Conservation (phyloP, 2,888 invertebrate genomes). For the Ephialtes manifestator region DNA sequence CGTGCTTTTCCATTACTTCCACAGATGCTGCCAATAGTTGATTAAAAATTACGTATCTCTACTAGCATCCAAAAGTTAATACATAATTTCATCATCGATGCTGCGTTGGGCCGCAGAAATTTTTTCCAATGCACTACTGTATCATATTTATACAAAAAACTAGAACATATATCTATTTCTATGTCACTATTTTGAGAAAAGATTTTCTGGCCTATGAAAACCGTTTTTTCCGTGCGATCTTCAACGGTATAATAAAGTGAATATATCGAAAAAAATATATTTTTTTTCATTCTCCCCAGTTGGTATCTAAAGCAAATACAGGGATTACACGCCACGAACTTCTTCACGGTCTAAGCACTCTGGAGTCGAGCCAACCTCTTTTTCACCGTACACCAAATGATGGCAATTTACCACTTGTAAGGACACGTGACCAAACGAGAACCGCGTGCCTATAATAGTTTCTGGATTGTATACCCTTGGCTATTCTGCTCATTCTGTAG, state of each 20-base stretch:
- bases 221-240: too few species aligned
- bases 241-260: neutral
- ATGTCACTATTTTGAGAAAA: too few species aligned
- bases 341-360: conserved; percentile 48
- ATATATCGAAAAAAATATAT: neutral
- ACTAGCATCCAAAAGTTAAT: too few species aligned
- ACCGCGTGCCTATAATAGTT: conserved; percentile 81
- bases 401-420: conserved; percentile 80
- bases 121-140: too few species aligned
- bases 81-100: too few species aligned
- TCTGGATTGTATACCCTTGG: conserved; percentile 76
- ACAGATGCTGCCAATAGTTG: too few species aligned
- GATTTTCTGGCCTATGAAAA: too few species aligned
- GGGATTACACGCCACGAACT: conserved; percentile 60
- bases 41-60: too few species aligned
- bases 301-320: conserved; percentile 57
- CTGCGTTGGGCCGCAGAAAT: too few species aligned
- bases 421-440: conserved; percentile 81
- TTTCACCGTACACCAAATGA: conserved; percentile 77
- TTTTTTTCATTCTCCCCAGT: neutral
- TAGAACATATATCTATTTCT: too few species aligned
- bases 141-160: too few species aligned
- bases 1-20: too few species aligned
- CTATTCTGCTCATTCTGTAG: conserved; percentile 71
- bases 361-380: conserved; percentile 65